Evolutionary conservation across 2,888 invertebrate species (phyloP).

Genomic region (Philhelius pedissequus): DNA sequence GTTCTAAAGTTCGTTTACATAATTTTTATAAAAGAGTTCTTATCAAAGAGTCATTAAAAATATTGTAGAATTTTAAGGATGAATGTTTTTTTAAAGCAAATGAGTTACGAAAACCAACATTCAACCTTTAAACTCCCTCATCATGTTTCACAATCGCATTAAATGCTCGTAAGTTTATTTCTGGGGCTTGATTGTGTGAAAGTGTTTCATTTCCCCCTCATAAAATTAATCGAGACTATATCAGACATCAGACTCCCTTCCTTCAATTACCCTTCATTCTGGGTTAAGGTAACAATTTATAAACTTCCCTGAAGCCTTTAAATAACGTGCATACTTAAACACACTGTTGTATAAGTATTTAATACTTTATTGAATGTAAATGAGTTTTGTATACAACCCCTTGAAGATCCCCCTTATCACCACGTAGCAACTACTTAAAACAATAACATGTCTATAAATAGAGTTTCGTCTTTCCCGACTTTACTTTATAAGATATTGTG

Average conservation of each 20-base stretch:
- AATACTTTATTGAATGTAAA: slow-evolving; percentile 12
- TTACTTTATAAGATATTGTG: neutral
- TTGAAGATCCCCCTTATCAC: slow-evolving; percentile 6
- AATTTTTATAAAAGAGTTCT: too few relatives aligned
- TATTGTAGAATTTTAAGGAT: too few relatives aligned
- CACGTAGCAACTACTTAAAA: slow-evolving; percentile 8
- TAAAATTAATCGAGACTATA: neutral
- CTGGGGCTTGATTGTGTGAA: neutral
- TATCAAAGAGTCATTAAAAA: too few relatives aligned
- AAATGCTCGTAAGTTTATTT: too few relatives aligned
- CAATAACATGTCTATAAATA: slow-evolving; percentile 15
- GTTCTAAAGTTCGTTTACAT: too few relatives aligned
- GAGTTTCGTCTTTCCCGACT: neutral
- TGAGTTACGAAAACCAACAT: too few relatives aligned
- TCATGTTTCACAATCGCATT: too few relatives aligned
- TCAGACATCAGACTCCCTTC: neutral
- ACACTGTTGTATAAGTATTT: neutral
- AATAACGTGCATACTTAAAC: neutral
- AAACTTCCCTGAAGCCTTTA: slow-evolving; percentile 3
- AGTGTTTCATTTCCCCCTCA: neutral
- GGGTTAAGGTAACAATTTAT: neutral
- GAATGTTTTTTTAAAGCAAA: too few relatives aligned
- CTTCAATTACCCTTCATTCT: neutral
- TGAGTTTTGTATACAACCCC: neutral
- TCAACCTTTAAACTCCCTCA: too few relatives aligned